Conservation (phyloP, 2,888 invertebrate species). For the Cosmia pyralina region DNA sequence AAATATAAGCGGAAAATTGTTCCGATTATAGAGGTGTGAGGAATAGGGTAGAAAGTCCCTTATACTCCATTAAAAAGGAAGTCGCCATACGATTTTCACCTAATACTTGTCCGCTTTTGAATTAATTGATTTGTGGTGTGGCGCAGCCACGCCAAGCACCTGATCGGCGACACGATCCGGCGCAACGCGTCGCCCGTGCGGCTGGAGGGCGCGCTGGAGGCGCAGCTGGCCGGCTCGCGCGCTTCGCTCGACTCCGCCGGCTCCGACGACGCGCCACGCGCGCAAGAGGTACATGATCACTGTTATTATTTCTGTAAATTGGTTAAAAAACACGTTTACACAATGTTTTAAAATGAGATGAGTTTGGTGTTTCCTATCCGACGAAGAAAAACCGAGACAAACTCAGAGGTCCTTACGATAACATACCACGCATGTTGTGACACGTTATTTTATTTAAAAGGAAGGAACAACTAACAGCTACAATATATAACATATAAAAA, state of each 20-base stretch:
- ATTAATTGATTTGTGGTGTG: background rate
- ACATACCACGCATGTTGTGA: background rate
- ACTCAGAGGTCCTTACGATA: background rate
- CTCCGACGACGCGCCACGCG: slow-evolving; percentile 79
- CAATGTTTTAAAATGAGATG: no score
- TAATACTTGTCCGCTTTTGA: background rate
- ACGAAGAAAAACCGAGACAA: background rate
- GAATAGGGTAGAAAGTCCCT: background rate
- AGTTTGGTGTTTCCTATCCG: no score
- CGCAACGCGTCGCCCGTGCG: slow-evolving; percentile 98
- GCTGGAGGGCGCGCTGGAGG: slow-evolving; percentile 88
- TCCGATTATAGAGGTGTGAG: background rate
- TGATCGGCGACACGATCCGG: slow-evolving; percentile 98
- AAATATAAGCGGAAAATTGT: background rate
- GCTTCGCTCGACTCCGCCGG: slow-evolving; percentile 95
- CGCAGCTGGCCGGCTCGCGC: slow-evolving; percentile 92
- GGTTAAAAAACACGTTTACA: background rate
- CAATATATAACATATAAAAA: no score
- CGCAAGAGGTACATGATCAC: background rate
- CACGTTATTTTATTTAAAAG: no score
- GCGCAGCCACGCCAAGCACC: slow-evolving; percentile 95
- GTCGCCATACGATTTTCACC: background rate
- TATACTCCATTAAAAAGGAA: background rate
- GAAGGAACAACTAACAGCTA: no score
- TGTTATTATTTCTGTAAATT: background rate